phyloP scores from a whole-genome alignment of 2,113 vertebrate species.

The Phylloscopus whistleri region DNA sequence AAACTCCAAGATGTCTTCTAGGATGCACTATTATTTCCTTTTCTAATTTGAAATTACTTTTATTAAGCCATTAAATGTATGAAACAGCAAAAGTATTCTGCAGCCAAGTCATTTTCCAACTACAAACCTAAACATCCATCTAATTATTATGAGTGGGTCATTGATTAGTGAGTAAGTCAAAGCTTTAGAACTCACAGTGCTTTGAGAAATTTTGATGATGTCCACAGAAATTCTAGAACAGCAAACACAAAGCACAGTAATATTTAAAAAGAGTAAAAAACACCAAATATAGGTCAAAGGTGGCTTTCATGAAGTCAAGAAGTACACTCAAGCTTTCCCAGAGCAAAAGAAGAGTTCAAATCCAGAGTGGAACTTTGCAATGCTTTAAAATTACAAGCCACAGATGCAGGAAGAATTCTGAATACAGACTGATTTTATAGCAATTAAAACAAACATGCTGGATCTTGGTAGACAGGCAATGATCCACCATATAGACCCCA shows the following conservation, averaged over 20 bases:
- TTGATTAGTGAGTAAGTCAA: background rate
- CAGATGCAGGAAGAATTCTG: background rate
- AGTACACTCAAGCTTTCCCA: background rate
- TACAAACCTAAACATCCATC: background rate
- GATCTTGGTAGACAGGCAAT: background rate
- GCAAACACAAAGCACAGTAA: background rate
- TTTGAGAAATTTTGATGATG: background rate
- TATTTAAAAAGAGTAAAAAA: background rate
- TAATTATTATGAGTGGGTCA: background rate
- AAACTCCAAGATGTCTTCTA: background rate
- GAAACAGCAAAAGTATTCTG: background rate
- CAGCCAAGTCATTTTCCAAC: background rate
- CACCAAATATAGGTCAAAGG: background rate
- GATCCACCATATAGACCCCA: background rate
- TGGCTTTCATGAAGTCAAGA: background rate
- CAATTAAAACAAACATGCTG: background rate
- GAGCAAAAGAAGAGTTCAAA: background rate
- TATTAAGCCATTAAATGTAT: background rate
- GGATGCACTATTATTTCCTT: background rate
- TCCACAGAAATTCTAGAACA: background rate
- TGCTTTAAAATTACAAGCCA: background rate
- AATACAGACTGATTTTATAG: background rate
- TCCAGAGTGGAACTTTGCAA: background rate
- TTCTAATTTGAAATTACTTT: background rate
- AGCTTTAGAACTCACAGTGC: background rate